Percentiles rank a stretch among this genome's conserved stretches.
Evolutionary conservation across 2,888 invertebrate species (phyloP).

Genomic region (Elysia crispata): DNA sequence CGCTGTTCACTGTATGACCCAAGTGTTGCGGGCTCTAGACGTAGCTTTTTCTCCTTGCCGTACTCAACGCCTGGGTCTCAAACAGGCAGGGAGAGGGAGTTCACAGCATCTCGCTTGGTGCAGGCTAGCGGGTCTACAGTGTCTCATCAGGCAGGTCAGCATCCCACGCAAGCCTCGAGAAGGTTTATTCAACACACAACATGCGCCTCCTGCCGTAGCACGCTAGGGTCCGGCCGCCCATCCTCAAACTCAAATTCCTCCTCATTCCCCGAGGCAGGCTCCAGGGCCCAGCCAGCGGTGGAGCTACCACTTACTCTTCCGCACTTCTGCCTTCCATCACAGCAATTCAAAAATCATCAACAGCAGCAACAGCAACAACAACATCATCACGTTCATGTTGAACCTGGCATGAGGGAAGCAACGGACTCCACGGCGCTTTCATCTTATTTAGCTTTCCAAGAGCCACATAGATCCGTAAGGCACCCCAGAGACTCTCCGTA

Average conservation of each 20-base stretch:
- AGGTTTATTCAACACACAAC: constrained; percentile 36
- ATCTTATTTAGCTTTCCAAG: background rate
- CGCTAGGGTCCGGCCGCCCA: constrained; percentile 55
- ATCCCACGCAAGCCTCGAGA: background rate
- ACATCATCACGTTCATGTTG: background rate
- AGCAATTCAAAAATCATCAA: too few relatives aligned
- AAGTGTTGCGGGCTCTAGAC: constrained; percentile 25
- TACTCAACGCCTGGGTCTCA: constrained; percentile 19
- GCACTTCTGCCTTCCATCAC: too few relatives aligned
- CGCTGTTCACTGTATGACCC: constrained; percentile 39
- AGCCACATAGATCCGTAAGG: background rate
- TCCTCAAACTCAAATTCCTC: constrained; percentile 40
- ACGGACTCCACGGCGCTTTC: background rate
- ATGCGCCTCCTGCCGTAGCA: constrained; percentile 64
- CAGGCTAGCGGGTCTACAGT: background rate
- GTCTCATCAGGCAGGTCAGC: too few relatives aligned
- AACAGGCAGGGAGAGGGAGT: constrained; percentile 20
- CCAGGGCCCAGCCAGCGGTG: constrained; percentile 34
- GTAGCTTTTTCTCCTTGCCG: constrained; percentile 31
- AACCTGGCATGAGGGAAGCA: constrained; percentile 16
- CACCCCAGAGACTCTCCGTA: background rate
- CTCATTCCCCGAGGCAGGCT: constrained; percentile 13
- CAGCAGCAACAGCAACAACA: too few relatives aligned
- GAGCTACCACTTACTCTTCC: too few relatives aligned
- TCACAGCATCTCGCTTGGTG: constrained; percentile 37